Conservation (phyloP, 2,888 invertebrate species). For the Andrena camellia region DNA sequence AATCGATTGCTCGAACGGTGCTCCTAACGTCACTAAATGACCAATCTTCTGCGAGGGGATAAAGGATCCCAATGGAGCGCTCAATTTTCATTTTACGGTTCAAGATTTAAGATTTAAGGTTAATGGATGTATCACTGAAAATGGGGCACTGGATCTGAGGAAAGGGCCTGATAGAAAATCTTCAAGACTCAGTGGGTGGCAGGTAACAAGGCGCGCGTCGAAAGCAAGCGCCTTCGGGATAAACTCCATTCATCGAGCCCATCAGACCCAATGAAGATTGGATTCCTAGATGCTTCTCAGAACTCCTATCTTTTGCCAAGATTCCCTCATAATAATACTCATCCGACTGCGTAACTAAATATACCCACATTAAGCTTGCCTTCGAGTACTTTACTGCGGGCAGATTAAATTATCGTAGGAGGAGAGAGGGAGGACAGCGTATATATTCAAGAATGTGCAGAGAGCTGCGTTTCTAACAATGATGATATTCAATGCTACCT, state of each 20-base stretch:
- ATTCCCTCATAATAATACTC: constrained; percentile 34
- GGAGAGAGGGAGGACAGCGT: not conserved
- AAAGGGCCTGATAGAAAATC: not conserved
- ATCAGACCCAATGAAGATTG: constrained; percentile 37
- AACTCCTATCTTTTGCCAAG: constrained; percentile 26
- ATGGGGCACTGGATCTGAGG: not conserved
- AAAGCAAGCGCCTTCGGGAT: constrained; percentile 36
- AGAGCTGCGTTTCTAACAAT: too few species aligned
- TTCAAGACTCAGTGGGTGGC: constrained; percentile 30
- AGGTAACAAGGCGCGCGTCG: constrained; percentile 5
- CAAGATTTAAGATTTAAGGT: too few species aligned
- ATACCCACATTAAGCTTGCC: constrained; percentile 17
- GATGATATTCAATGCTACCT: too few species aligned
- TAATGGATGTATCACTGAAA: too few species aligned
- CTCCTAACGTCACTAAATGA: not conserved
- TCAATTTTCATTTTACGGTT: too few species aligned
- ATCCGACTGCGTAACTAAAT: constrained; percentile 33
- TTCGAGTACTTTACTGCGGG: constrained; percentile 3
- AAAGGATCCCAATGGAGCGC: too few species aligned
- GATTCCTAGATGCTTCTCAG: constrained; percentile 33
- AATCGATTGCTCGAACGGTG: not conserved
- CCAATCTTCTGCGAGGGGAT: too few species aligned
- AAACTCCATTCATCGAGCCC: constrained; percentile 42
- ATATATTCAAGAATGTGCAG: too few species aligned
- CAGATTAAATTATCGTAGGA: constrained; percentile 13